Evolutionary conservation across 2,113 vertebrate genomes (phyloP), one percentile per base, ranked within the genome.

Genomic region (Saccopteryx leptura): DNA sequence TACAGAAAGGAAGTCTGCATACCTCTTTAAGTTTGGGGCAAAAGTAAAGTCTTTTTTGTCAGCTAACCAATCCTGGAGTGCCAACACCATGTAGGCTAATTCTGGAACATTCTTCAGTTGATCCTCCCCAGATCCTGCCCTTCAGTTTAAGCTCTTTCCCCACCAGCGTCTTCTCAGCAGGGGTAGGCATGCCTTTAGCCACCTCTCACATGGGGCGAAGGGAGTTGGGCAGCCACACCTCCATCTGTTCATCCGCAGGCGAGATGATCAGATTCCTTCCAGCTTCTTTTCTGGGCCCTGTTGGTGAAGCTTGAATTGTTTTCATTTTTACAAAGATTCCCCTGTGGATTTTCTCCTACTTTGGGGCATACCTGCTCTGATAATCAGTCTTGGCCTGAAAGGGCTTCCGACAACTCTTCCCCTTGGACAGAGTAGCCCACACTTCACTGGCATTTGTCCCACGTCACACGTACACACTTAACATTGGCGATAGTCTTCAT

Each of bases 241-340:
- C 56, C 60, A 75, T 46, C 91, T 87, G 79, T 69, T 71, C 94
- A 90, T 87, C 93, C 81, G 80, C 18, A 90, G 26, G 78, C 39
- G 24, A 94, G 88, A 94, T 95, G 31, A 94, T 72, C 88, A 65
- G 93, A 94, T 96, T 96, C 96, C 88, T 96, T 82, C 90, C 14
- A 24, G 61, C 75, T 68, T 74, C 82, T 84, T 68, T 75, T 65
- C 83, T 74, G 14, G 19, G 75, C 50, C 54, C 75, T 78, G 4
- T 28, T 86, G 80, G 87, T 58, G 66, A 94, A 94, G 50, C 2
- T 93, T 61, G 89, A 83, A 78, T 96, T 95, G 91, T 90, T 93
- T 92, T 21, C 23, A 1, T 60, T 88, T 89, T 88, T 33, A 54
- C 46, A 60, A 86, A 94, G 83, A 71, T 69, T 65, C n/a, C 75